Evolutionary conservation across 2,888 invertebrate species (phyloP).

Genomic region (Euphydryas editha): DNA sequence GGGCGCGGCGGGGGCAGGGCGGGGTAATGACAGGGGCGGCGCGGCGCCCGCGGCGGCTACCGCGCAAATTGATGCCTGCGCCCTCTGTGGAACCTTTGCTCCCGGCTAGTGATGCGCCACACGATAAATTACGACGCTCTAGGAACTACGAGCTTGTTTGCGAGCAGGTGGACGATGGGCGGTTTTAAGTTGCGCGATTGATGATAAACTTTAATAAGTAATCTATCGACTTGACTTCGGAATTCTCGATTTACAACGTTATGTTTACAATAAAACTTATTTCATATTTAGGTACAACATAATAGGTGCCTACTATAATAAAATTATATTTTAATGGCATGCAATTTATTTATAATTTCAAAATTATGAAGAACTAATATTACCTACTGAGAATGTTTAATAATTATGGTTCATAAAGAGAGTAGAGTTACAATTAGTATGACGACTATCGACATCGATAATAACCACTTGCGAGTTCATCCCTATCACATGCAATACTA

Average conservation of each 20-base stretch:
- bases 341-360: background rate
- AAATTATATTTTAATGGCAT: background rate
- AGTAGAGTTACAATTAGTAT: constrained; percentile 55
- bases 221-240: constrained; percentile 7
- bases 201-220: constrained; percentile 32
- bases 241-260: constrained; percentile 4
- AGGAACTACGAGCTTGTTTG: constrained; percentile 42
- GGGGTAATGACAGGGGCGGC: constrained; percentile 82
- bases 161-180: constrained; percentile 37
- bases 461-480: constrained; percentile 50
- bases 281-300: background rate
- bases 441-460: constrained; percentile 68
- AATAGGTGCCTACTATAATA: background rate
- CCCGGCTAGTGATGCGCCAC: constrained; percentile 79
- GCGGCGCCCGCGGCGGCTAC: constrained; percentile 82
- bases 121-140: constrained; percentile 74
- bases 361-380: background rate
- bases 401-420: constrained; percentile 28
- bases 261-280: background rate
- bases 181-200: constrained; percentile 46
- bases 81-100: constrained; percentile 80
- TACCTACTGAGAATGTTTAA: background rate
- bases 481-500: constrained; percentile 74
- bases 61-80: constrained; percentile 82
- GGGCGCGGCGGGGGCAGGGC: constrained; percentile 48